These are phyloP conservation scores for Psilopogon haemacephalus DNA, from an alignment of 2,113 vertebrate genomes.

Conservation along the genomic window DNA sequence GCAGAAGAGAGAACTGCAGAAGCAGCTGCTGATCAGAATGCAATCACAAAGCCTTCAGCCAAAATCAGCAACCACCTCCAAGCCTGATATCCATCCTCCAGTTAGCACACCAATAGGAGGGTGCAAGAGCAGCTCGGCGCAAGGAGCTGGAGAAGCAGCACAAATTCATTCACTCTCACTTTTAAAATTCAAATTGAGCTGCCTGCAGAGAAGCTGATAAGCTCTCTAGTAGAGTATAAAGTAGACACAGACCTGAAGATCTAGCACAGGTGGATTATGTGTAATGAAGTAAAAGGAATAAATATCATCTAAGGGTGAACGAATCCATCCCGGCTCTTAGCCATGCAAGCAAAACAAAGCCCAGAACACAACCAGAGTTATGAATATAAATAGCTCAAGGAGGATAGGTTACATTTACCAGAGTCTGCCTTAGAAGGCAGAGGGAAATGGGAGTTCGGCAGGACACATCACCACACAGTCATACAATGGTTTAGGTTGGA, in stretches of 20 bases:
- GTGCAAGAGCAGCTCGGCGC: constrained; percentile 25
- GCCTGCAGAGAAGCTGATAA: constrained; percentile 86
- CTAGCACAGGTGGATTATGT: constrained; percentile 79
- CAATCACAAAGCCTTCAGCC: constrained; percentile 29
- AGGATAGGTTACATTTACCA: constrained; percentile 16
- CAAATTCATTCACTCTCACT: constrained; percentile 74
- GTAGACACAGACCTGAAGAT: constrained; percentile 74
- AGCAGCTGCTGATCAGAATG: not conserved
- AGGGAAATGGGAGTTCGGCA: not conserved
- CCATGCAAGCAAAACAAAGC: constrained; percentile 64
- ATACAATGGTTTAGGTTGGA: no score
- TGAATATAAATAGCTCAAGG: constrained; percentile 58
- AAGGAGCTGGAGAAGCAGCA: constrained; percentile 64
- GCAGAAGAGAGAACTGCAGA: not conserved
- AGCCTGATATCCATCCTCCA: constrained; percentile 52
- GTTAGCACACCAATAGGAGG: constrained; percentile 58
- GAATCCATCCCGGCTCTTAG: constrained; percentile 70
- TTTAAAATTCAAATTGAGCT: constrained; percentile 86
- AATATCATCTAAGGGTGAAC: constrained; percentile 76
- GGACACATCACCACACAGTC: not conserved
- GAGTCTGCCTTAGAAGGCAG: not conserved
- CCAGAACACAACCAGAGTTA: constrained; percentile 37
- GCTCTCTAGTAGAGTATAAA: constrained; percentile 77
- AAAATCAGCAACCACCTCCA: constrained; percentile 44
- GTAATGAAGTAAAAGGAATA: constrained; percentile 82